A percentile compares a stretch with the other conserved stretches of the same genome.
These are phyloP conservation scores for Eustalomyia histrio DNA, from an alignment of 2,888 invertebrate species.

Conservation along the genomic window DNA sequence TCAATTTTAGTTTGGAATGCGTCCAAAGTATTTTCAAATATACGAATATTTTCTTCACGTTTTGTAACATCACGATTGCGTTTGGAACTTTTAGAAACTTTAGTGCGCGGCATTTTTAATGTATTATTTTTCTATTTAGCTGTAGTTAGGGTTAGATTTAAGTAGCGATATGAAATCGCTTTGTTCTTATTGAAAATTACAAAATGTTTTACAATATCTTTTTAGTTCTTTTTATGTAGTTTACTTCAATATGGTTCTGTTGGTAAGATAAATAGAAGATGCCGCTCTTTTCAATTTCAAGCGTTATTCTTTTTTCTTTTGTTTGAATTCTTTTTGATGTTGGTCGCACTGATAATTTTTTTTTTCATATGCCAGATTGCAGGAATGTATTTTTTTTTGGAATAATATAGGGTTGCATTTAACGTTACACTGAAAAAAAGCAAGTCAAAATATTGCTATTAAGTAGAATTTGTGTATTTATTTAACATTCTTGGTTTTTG, in stretches of 20 bases:
- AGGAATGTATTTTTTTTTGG: background rate
- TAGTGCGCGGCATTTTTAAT: conserved; percentile 79
- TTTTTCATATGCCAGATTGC: conserved; percentile 8
- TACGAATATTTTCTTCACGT: conserved; percentile 76
- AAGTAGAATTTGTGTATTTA: too few species aligned
- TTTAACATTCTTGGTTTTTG: too few species aligned
- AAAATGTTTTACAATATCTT: background rate
- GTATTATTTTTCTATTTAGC: background rate
- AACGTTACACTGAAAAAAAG: too few species aligned
- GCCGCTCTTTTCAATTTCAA: conserved; percentile 38
- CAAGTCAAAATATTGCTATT: too few species aligned
- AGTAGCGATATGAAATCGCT: conserved; percentile 27
- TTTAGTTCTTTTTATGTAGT: background rate
- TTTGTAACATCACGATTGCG: conserved; percentile 77
- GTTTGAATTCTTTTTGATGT: conserved; percentile 23
- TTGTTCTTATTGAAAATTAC: background rate
- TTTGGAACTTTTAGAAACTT: conserved; percentile 76
- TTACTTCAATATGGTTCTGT: conserved; percentile 6
- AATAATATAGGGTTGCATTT: background rate
- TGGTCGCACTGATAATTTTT: conserved; percentile 36
- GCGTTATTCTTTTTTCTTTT: conserved; percentile 8
- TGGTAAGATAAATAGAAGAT: conserved; percentile 39
- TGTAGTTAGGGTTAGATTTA: background rate
- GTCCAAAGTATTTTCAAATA: conserved; percentile 74
- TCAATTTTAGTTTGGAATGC: conserved; percentile 70